Conservation (phyloP, 1,140 invertebrate species). For the Cyclargus thomasi region DNA sequence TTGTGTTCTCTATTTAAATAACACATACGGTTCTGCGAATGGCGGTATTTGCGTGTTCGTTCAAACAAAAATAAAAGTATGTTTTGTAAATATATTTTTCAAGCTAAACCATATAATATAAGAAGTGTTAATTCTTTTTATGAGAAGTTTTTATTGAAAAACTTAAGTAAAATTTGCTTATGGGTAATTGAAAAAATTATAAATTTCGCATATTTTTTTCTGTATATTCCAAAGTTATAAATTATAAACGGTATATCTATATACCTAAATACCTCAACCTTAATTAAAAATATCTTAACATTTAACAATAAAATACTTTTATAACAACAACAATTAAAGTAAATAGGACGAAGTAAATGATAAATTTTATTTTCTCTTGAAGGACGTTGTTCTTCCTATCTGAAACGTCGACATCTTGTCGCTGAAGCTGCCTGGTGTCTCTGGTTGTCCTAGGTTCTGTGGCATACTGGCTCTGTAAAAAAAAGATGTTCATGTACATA, state of each 20-base stretch:
- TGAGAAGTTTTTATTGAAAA: too few relatives aligned
- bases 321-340: not conserved
- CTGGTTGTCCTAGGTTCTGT: constrained; percentile 30
- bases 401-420: constrained; percentile 51
- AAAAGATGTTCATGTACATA: too few relatives aligned
- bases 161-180: too few relatives aligned
- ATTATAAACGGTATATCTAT: too few relatives aligned
- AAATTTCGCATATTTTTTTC: too few relatives aligned
- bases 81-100: not conserved
- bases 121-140: too few relatives aligned
- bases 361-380: constrained; percentile 38
- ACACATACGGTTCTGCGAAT: not conserved
- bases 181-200: too few relatives aligned
- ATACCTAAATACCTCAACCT: not conserved
- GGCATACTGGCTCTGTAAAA: constrained; percentile 28
- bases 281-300: not conserved
- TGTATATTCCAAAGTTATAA: too few relatives aligned
- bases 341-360: not conserved
- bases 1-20: too few relatives aligned
- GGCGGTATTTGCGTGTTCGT: not conserved
- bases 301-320: not conserved
- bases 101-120: too few relatives aligned
- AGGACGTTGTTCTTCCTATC: constrained; percentile 48
- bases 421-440: constrained; percentile 52
- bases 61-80: too few relatives aligned